Evolutionary conservation across 1,140 invertebrate species (phyloP), one percentile per base, ranked within the genome.

Genomic region (Drosophila aff.): DNA sequence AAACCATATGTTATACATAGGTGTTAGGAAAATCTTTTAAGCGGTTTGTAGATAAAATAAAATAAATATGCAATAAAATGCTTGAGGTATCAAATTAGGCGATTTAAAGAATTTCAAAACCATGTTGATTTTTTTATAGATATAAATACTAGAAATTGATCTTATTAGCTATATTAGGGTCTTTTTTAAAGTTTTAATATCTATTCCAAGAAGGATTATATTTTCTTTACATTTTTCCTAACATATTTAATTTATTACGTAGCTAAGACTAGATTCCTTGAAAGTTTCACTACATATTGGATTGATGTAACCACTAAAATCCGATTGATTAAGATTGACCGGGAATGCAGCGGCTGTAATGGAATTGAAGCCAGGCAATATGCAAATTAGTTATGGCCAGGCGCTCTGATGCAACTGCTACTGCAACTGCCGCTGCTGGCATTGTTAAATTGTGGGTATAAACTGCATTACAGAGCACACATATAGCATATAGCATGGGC

Each of bases 401-500:
- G 38, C 71, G 73, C 61, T 67, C 72, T 40, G 67, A 71, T 40
- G 52, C 33, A 55, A 38, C 33, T 78, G 72, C 76, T 57, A 68
- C 69, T 78, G 77, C 77, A 67, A 65, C 82, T 81, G 72, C 65
- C 53, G 65, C 61, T 50, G 61, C 67, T 78, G 80, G 36, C 68
- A 50, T 74, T 83, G 84, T 74, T 83, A 81, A 87, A 86, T 86
- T 86, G 82, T 87, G 82, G 83, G 68, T 82, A 86, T 87, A 82
- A 86, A 87, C 83, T 80, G 63, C 83, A 87, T 87, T 80, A 79
- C 72, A 26, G 60, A 28, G 55, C 43, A 38, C 44, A 36, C 28
- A 60, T 36, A 40, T 57, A 26, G 57, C 40, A 38, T 31, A n/a
- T 38, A 7, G n/a, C 2, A 28, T 49, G 18, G 8, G 4, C 28